Base-by-base conservation (phyloP, 2,888 invertebrate genomes). In the Rhingia campestris region DNA sequence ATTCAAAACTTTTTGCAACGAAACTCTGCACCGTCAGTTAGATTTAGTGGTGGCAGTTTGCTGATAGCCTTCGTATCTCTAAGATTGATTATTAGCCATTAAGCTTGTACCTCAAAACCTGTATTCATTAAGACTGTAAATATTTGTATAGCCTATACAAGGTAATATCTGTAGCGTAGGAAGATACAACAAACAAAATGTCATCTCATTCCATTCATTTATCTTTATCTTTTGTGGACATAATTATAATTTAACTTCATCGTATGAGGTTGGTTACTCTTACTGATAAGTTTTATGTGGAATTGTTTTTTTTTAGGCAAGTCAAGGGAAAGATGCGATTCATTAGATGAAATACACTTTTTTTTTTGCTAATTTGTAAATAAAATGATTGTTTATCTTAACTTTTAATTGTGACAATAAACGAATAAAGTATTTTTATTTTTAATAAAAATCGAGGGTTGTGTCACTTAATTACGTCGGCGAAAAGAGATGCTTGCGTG, bases 51-150 rank as follows among this genome's bases (percentile, higher is more conserved):
- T 33, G 14, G 22, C 51, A 39, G 45, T 45, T 49, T 82, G 0
- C 22, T 77, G 35, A 64, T 77, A 77, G 22, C 58, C 51, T 10
- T 63, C n/a, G 22, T 56, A 43, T 67, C 33, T 12, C 22, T 63
- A 0, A 67, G 30, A 61, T 75, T 70, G 64, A 75, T 61, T 45
- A 22, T 73, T 73, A 67, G 66, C 54, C 67, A 58, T 67, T 67
- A 67, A 64, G 43, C 74, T 58, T 54, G 43, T 61, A 45, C 32
- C 56, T 14, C 30, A 37, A 30, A 73, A 45, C n/a, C 33, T 43
- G 45, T 43, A 9, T 63, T 37, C 72, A 33, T 56, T 63, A 73
- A 82, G 81, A 73, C 81, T 82, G 81, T 73, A 77, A 82, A 82
- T 77, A 82, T 82, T 82, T 76, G 61, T 73, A 49, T 58, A 70